phyloP scores from a whole-genome alignment of 2,113 vertebrate genomes.

The Plecotus auritus region DNA sequence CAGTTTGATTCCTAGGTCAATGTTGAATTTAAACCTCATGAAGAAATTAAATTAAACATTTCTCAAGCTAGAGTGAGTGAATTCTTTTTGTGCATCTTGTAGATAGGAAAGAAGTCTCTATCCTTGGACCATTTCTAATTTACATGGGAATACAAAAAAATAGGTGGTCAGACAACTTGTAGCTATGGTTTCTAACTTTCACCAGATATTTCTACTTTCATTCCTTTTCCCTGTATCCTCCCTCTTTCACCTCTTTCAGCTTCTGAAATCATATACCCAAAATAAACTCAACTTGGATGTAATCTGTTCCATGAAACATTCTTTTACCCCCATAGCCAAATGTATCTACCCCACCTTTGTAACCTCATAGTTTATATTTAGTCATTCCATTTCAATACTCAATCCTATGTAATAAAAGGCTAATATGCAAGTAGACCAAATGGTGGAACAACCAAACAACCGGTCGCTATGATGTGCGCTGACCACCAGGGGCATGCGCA shows the following conservation, averaged over 20 bases:
- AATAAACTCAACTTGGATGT: not conserved
- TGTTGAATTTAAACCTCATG: conserved; percentile 17
- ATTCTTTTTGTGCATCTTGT: not conserved
- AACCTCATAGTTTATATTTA: not conserved
- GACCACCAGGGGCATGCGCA: too few relatives aligned
- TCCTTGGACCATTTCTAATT: not conserved
- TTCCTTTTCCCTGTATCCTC: not conserved
- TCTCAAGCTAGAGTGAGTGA: not conserved
- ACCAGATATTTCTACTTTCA: not conserved
- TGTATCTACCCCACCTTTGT: not conserved
- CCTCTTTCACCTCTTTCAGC: not conserved
- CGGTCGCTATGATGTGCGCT: too few relatives aligned
- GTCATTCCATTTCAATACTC: not conserved
- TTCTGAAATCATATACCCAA: not conserved
- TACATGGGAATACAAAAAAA: not conserved
- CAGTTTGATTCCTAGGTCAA: not conserved
- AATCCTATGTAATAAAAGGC: not conserved
- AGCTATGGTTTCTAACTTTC: not conserved
- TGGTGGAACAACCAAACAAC: too few relatives aligned
- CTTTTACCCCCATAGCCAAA: not conserved
- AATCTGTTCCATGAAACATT: not conserved
- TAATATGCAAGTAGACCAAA: too few relatives aligned
- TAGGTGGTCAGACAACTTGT: not conserved
- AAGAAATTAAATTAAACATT: not conserved
- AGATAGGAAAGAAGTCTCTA: not conserved